phyloP scores from a whole-genome alignment of 2,888 invertebrate genomes.

The Coenonympha glycerion region DNA sequence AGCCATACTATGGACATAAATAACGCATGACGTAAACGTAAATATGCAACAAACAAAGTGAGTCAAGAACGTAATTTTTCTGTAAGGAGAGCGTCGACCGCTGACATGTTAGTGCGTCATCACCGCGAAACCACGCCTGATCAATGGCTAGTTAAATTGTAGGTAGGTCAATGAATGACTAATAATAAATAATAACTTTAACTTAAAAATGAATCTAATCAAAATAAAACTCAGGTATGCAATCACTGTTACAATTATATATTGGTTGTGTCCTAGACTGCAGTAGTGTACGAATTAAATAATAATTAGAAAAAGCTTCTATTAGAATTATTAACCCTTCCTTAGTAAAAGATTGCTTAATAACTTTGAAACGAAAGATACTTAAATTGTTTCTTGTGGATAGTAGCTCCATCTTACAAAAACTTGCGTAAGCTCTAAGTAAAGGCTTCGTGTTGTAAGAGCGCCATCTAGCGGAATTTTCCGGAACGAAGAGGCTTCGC shows the following conservation, averaged over 20 bases:
- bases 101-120: constrained; percentile 48
- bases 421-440: constrained; percentile 37
- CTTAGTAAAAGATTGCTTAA: no score
- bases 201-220: neutral
- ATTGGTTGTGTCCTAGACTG: no score
- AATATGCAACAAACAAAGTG: constrained; percentile 51
- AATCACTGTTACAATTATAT: no score
- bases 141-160: neutral
- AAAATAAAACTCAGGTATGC: neutral
- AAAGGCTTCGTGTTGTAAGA: constrained; percentile 32
- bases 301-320: no score
- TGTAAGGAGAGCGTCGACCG: constrained; percentile 64
- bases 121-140: constrained; percentile 9
- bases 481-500: constrained; percentile 51
- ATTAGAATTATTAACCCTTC: no score
- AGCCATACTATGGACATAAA: constrained; percentile 30
- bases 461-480: constrained; percentile 65
- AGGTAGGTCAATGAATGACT: constrained; percentile 1
- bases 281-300: no score
- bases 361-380: no score
- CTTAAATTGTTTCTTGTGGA: no score
- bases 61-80: constrained; percentile 56
- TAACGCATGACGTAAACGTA: constrained; percentile 40
- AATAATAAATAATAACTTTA: neutral
- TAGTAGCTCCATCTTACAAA: constrained; percentile 55